Base-by-base conservation (phyloP, 2,113 vertebrate species). In the Xiphorhynchus elegans region DNA sequence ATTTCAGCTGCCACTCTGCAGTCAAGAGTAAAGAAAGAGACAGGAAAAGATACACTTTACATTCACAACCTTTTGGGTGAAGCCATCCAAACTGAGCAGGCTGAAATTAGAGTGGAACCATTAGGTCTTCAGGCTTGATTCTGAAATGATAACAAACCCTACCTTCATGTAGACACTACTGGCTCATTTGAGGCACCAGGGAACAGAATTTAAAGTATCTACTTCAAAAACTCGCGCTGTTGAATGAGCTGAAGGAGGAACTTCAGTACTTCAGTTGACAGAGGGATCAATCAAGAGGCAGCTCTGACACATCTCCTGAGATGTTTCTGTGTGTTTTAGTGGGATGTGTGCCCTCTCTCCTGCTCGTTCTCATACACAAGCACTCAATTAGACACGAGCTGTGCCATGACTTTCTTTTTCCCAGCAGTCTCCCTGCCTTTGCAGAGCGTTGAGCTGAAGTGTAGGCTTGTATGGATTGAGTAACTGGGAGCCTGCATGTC, bases 191-290 rank as follows among this genome's bases (percentile, higher is more conserved):
- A 29, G 75, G 56, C 85, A 52, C 39, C 0, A 0, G 79, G 74
- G 91, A 97, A 47, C 55, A 52, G 89, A 93, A 96, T 84, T 69
- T 83, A 56, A 92, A 96, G 77, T 64, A 25, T 72, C 67, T 53
- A 17, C 95, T 96, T 94, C 63, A 89, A 58, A 88, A 96, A 33
- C 64, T 39, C 4, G 3, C 31, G 25, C 78, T 87, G 17, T 5
- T 83, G 77, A 89, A 55, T 81, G 85, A 91, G 68, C 88, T 78
- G 73, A 40, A 87, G 81, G 84, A 81, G 31, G 50, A 96, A 92
- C 88, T 88, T 81, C 91, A 86, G 85, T 59, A 18, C 88, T 87
- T 42, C 28, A 39, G 74, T 50, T 91, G 88, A 85, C 88, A 90
- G 72, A 86, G 35, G 82, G 68, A 92, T 94, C 85, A 89, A 74